phyloP scores from a whole-genome alignment of 1,140 invertebrate species.

The Gonioctena quinquepunctata region DNA sequence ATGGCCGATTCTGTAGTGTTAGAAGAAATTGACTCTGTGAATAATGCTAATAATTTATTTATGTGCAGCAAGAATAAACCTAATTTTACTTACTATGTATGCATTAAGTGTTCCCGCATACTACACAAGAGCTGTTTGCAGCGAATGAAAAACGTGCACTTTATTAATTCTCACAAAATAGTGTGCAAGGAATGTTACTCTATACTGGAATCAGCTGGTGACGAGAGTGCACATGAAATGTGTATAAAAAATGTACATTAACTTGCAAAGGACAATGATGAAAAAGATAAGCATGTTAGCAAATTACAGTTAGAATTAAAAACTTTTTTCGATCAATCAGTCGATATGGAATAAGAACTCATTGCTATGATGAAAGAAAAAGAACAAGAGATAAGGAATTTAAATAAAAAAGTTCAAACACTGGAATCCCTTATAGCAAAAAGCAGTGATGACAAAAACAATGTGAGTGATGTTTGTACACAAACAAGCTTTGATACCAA shows the following conservation, averaged over 20 bases:
- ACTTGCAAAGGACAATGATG: slow-evolving; percentile 3
- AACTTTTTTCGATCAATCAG: background rate
- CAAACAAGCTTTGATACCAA: slow-evolving; percentile 6
- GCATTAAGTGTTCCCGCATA: slow-evolving; percentile 5
- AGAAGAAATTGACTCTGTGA: background rate
- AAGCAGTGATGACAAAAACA: slow-evolving; percentile 2
- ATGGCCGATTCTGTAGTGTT: slow-evolving; percentile 9
- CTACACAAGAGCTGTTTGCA: slow-evolving; percentile 6
- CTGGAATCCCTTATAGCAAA: slow-evolving; percentile 1
- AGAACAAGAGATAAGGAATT: background rate
- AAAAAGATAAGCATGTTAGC: background rate
- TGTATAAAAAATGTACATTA: background rate
- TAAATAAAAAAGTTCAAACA: slow-evolving; percentile 1
- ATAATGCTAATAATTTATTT: background rate
- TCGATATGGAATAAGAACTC: background rate
- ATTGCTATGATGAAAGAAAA: background rate
- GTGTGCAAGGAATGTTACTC: background rate
- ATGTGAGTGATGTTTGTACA: background rate
- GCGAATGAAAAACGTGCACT: slow-evolving; percentile 2
- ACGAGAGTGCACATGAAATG: background rate
- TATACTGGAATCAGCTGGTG: background rate
- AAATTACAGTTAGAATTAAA: background rate
- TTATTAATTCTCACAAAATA: background rate
- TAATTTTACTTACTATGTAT: slow-evolving; percentile 3
- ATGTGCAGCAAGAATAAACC: background rate